Percentiles rank a stretch among this genome's conserved stretches.
Conservation (phyloP, 2,797 vertebrate species). For the Esox lucius region DNA sequence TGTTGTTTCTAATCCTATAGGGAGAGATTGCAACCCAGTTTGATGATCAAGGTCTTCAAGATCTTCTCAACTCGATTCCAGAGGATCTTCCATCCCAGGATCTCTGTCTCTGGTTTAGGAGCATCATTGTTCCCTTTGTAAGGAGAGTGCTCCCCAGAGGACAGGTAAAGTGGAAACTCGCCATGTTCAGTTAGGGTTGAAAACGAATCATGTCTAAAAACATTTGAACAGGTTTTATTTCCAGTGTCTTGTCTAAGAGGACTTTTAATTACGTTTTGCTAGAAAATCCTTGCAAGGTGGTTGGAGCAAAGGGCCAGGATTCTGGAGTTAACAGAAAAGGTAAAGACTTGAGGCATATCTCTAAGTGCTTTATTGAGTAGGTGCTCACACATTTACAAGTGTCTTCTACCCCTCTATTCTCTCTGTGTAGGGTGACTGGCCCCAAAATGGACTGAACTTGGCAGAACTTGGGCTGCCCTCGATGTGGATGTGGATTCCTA, state of each 20-base stretch:
- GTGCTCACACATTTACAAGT: not conserved
- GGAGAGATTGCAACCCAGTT: constrained; percentile 83
- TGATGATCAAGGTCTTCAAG: constrained; percentile 78
- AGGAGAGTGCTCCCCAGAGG: constrained; percentile 82
- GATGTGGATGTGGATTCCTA: constrained; percentile 79
- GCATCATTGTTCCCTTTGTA: constrained; percentile 86
- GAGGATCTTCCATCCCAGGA: constrained; percentile 76
- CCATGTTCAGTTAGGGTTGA: not conserved
- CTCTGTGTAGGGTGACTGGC: constrained; percentile 84
- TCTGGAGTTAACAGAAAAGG: constrained; percentile 95
- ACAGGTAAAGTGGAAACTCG: constrained; percentile 75
- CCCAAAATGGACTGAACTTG: constrained; percentile 90
- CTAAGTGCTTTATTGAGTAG: not conserved
- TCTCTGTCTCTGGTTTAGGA: constrained; percentile 88
- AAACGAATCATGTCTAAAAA: not conserved
- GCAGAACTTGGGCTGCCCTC: constrained; percentile 82
- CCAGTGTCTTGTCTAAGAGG: not conserved
- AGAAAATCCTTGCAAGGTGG: constrained; percentile 91
- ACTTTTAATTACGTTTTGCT: constrained; percentile 29
- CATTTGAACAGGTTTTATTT: not conserved
- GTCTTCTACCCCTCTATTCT: constrained; percentile 12
- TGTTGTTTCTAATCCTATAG: constrained; percentile 59
- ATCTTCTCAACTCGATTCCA: constrained; percentile 80
- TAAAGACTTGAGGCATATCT: constrained; percentile 50
- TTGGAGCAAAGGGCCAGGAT: constrained; percentile 88